Conservation (phyloP, 2,113 vertebrate species). For the Ariopsis seemanni region DNA sequence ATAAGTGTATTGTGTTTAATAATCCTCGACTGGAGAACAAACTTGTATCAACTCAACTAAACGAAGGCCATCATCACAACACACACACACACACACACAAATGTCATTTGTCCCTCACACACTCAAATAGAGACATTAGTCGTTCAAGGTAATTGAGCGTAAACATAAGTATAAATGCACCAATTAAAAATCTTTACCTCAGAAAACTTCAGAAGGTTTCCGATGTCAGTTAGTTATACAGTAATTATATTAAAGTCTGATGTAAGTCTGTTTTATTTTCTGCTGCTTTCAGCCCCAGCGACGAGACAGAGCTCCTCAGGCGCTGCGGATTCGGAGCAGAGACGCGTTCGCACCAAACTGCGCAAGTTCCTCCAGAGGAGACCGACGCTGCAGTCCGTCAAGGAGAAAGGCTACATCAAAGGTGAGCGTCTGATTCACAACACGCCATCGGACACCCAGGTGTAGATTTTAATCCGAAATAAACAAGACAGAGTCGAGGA, state of each 20-base stretch:
- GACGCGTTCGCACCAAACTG: constrained; percentile 77
- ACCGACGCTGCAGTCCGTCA: constrained; percentile 79
- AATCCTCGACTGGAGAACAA: no score
- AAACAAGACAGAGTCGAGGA: neutral
- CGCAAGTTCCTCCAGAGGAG: constrained; percentile 80
- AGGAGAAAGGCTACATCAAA: constrained; percentile 84
- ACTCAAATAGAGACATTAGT: neutral
- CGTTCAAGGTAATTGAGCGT: neutral
- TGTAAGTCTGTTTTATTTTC: neutral
- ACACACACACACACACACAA: neutral
- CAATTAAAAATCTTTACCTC: neutral
- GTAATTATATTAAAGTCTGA: neutral
- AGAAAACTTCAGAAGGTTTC: neutral
- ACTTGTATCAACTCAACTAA: no score
- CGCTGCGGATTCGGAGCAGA: constrained; percentile 71
- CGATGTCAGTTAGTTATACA: neutral
- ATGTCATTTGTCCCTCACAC: neutral
- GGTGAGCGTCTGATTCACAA: constrained; percentile 57
- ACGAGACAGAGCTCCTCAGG: constrained; percentile 32
- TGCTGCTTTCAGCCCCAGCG: constrained; percentile 22
- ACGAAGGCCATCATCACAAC: neutral
- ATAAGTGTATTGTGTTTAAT: no score
- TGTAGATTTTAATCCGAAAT: neutral
- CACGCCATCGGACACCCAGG: no score
- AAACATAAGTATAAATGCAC: neutral